A percentile compares a stretch with the other conserved stretches of the same genome.
Evolutionary conservation across 2,888 invertebrate species (phyloP).

Genomic region (Sialis fuliginosa): DNA sequence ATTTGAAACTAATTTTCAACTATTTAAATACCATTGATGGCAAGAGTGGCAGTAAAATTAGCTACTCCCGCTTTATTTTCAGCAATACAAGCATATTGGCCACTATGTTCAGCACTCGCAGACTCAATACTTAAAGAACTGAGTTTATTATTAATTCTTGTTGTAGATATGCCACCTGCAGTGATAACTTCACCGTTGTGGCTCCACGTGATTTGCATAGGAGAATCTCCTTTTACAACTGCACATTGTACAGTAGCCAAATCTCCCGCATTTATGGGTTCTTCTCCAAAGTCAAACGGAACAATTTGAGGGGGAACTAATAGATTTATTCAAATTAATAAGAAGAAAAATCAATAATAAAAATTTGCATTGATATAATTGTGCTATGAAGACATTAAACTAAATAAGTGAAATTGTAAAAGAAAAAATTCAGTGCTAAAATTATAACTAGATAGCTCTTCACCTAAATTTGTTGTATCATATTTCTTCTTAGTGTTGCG

Average conservation of each 20-base stretch:
- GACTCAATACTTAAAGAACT: slow-evolving; percentile 42
- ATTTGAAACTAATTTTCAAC: too few species aligned
- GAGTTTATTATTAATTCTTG: slow-evolving; percentile 27
- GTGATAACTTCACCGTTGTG: slow-evolving; percentile 44
- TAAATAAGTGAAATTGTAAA: too few species aligned
- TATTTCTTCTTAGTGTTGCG: too few species aligned
- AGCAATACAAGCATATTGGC: slow-evolving; percentile 45
- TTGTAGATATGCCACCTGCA: slow-evolving; percentile 20
- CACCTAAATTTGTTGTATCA: too few species aligned
- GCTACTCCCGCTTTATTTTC: slow-evolving; percentile 42
- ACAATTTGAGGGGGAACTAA: slow-evolving; percentile 29
- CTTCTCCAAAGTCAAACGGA: slow-evolving; percentile 37
- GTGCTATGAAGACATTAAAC: too few species aligned
- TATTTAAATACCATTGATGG: slow-evolving; percentile 38
- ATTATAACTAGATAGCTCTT: too few species aligned
- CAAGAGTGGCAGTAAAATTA: slow-evolving; percentile 40
- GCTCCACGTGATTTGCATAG: slow-evolving; percentile 57
- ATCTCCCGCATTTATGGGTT: slow-evolving; percentile 43
- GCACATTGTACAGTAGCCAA: slow-evolving; percentile 42
- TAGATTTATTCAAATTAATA: too few species aligned
- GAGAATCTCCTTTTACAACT: slow-evolving; percentile 48
- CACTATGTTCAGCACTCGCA: slow-evolving; percentile 39
- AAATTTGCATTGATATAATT: too few species aligned
- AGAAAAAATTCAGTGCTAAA: too few species aligned
- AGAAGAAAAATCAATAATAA: too few species aligned